phyloP scores from a whole-genome alignment of 2,113 vertebrate species.

The Nerophis lumbriciformis region DNA sequence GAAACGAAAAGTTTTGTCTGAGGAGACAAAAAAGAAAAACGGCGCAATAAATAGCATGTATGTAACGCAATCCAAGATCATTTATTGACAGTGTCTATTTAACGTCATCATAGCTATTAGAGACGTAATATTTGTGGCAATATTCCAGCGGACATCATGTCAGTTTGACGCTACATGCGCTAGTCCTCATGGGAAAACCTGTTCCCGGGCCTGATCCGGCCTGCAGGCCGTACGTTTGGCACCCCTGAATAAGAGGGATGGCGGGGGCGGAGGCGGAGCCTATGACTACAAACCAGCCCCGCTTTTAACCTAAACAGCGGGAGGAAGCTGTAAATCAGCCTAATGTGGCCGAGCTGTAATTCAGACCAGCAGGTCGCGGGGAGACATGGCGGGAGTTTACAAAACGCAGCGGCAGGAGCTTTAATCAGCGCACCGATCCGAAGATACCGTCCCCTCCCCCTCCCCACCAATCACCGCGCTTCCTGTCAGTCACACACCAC shows the following conservation, averaged over 20 bases:
- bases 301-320: conserved; percentile 67
- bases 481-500: conserved; percentile 74
- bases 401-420: conserved; percentile 54
- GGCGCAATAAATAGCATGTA: no score
- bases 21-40: no score
- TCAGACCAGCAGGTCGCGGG: conserved; percentile 71
- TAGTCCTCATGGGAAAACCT: no score
- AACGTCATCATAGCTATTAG: no score
- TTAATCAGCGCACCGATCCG: conserved; percentile 73
- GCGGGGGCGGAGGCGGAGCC: conserved; percentile 28
- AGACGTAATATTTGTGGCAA: no score
- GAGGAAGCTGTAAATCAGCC: conserved; percentile 79
- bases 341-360: conserved; percentile 70
- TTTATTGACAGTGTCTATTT: no score
- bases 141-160: no score
- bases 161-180: no score
- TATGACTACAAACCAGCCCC: conserved; percentile 43
- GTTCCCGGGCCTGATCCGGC: no score
- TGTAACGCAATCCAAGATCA: no score
- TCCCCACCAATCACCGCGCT: conserved; percentile 69
- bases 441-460: conserved; percentile 66
- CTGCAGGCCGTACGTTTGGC: no score
- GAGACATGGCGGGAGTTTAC: conserved; percentile 61
- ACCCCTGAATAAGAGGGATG: background rate
- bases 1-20: no score